These are phyloP conservation scores for Melinaea marsaeus DNA, from an alignment of 2,888 invertebrate genomes.

Conservation along the genomic window DNA sequence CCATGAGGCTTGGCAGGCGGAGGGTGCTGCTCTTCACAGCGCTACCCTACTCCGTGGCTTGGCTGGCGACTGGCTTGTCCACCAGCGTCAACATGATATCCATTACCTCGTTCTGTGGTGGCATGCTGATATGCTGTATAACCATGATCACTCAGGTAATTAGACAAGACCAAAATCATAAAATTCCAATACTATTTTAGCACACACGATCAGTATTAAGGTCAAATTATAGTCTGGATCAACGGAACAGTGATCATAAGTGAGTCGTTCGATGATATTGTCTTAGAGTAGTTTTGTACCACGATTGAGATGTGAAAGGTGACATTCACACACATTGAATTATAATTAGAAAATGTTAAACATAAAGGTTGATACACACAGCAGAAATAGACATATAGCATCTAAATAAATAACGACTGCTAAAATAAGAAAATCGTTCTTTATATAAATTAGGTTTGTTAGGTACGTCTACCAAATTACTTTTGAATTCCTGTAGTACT, in stretches of 20 bases:
- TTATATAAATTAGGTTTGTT: too few relatives aligned
- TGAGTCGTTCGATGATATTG: too few relatives aligned
- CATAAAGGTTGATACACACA: too few relatives aligned
- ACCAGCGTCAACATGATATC: slow-evolving; percentile 86
- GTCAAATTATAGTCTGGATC: background rate
- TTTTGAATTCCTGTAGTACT: too few relatives aligned
- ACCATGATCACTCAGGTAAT: slow-evolving; percentile 84
- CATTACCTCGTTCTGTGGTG: slow-evolving; percentile 88
- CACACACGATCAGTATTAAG: background rate
- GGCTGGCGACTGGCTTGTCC: slow-evolving; percentile 87
- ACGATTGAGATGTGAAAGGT: slow-evolving; percentile 13
- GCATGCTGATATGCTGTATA: slow-evolving; percentile 85
- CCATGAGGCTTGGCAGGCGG: slow-evolving; percentile 85
- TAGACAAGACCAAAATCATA: too few relatives aligned
- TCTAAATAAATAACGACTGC: too few relatives aligned
- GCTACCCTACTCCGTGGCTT: slow-evolving; percentile 85
- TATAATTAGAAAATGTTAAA: too few relatives aligned
- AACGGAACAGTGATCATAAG: too few relatives aligned
- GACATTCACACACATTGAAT: slow-evolving; percentile 16
- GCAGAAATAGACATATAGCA: too few relatives aligned
- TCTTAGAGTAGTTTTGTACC: too few relatives aligned
- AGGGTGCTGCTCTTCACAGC: slow-evolving; percentile 83
- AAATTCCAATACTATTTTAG: background rate
- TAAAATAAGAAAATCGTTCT: too few relatives aligned
- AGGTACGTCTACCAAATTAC: too few relatives aligned